Conservation (phyloP, 2,888 invertebrate genomes). For the Dusona sp. region DNA sequence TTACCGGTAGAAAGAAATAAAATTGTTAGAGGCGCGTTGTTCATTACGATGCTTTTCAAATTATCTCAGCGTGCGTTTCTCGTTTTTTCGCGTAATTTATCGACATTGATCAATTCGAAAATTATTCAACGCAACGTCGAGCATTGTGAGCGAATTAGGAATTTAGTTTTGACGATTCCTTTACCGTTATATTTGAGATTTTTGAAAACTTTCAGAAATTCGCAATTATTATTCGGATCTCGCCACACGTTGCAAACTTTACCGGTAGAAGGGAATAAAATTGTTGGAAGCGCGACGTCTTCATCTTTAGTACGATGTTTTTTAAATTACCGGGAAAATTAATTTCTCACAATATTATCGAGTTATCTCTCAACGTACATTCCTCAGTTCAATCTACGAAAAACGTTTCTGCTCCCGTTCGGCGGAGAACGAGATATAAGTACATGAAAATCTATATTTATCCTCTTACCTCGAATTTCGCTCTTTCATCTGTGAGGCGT, state of each 20-base stretch:
- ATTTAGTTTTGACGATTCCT: too few species aligned
- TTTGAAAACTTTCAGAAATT: too few species aligned
- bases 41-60: too few species aligned
- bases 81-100: too few species aligned
- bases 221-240: not conserved
- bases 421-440: not conserved
- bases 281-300: not conserved
- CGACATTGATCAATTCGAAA: too few species aligned
- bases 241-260: conserved; percentile 10
- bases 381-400: not conserved
- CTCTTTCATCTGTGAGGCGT: conserved; percentile 6
- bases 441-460: conserved; percentile 1
- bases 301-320: not conserved
- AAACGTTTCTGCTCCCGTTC: conserved; percentile 1
- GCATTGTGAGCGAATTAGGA: too few species aligned
- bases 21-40: too few species aligned
- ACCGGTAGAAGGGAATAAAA: conserved; percentile 3
- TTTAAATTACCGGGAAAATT: not conserved
- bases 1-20: too few species aligned
- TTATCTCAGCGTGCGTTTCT: too few species aligned
- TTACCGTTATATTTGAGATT: too few species aligned
- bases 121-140: too few species aligned
- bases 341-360: not conserved
- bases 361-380: conserved; percentile 3
- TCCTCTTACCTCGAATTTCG: not conserved